phyloP scores from a whole-genome alignment of 2,888 invertebrate species.

The Thymelicus lineola region DNA sequence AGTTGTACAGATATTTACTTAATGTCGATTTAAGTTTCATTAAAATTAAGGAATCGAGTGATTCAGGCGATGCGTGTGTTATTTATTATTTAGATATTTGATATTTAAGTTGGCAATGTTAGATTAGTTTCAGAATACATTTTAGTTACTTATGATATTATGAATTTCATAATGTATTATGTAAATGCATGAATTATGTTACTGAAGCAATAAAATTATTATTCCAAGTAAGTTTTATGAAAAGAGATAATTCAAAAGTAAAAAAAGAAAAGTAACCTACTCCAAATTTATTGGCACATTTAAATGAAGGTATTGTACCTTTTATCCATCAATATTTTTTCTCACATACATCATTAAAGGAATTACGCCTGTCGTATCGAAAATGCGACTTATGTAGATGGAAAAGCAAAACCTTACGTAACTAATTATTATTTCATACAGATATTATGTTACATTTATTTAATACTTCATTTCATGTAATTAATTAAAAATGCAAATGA shows the following conservation, averaged over 20 bases:
- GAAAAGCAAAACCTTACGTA: too few relatives aligned
- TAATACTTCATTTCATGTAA: too few relatives aligned
- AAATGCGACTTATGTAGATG: too few relatives aligned
- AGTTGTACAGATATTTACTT: constrained; percentile 45
- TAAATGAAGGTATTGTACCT: too few relatives aligned
- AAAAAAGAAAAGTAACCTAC: too few relatives aligned
- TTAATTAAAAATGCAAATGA: too few relatives aligned
- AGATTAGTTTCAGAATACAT: constrained; percentile 39
- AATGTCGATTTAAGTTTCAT: constrained; percentile 46
- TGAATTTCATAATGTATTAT: constrained; percentile 21
- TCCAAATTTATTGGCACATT: too few relatives aligned
- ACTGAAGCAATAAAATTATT: constrained; percentile 1
- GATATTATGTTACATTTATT: too few relatives aligned
- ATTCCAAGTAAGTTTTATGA: constrained; percentile 2
- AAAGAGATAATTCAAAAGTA: background rate
- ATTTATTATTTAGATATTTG: constrained; percentile 77
- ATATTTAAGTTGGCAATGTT: constrained; percentile 45
- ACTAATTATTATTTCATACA: too few relatives aligned
- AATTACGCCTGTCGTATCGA: too few relatives aligned
- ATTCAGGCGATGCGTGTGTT: constrained; percentile 70
- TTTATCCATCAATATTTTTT: too few relatives aligned
- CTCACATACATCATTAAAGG: too few relatives aligned
- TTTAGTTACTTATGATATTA: constrained; percentile 26
- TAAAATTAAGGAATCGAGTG: constrained; percentile 59
- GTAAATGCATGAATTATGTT: constrained; percentile 17